phyloP scores from a whole-genome alignment of 2,113 vertebrate genomes.

The Collichthys lucidus region DNA sequence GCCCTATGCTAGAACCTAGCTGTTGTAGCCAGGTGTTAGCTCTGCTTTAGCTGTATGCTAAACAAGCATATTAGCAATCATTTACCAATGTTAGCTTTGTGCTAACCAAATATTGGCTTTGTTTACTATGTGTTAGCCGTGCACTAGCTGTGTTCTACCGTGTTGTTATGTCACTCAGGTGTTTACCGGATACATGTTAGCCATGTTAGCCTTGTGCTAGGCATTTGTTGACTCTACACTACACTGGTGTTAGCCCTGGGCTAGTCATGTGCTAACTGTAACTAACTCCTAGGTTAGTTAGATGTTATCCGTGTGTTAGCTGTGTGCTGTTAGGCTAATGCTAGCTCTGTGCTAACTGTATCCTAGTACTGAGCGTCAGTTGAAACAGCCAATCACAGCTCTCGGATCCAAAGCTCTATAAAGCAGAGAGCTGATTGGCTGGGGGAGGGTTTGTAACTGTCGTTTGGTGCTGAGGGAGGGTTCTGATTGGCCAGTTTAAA shows the following conservation, averaged over 20 bases:
- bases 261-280: constrained; percentile 24
- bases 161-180: neutral
- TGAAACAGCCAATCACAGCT: constrained; percentile 33
- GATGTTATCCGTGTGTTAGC: neutral
- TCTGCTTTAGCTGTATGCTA: neutral
- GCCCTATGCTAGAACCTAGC: neutral
- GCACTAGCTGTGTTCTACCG: neutral
- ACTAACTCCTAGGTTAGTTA: constrained; percentile 3
- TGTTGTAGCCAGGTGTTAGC: neutral
- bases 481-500: constrained; percentile 69
- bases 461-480: constrained; percentile 44
- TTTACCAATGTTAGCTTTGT: neutral
- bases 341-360: constrained; percentile 25
- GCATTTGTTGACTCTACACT: constrained; percentile 8
- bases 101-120: neutral
- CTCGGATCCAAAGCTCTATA: neutral
- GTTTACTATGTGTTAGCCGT: neutral
- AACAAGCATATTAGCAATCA: neutral
- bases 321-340: neutral
- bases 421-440: neutral
- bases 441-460: constrained; percentile 19
- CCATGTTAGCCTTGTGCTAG: constrained; percentile 1
- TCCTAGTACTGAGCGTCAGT: constrained; percentile 45
- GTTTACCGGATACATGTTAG: neutral
- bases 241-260: neutral